Evolutionary conservation across 2,888 invertebrate species (phyloP), one percentile per base, ranked within the genome.

Genomic region (Sabatieria punctata): DNA sequence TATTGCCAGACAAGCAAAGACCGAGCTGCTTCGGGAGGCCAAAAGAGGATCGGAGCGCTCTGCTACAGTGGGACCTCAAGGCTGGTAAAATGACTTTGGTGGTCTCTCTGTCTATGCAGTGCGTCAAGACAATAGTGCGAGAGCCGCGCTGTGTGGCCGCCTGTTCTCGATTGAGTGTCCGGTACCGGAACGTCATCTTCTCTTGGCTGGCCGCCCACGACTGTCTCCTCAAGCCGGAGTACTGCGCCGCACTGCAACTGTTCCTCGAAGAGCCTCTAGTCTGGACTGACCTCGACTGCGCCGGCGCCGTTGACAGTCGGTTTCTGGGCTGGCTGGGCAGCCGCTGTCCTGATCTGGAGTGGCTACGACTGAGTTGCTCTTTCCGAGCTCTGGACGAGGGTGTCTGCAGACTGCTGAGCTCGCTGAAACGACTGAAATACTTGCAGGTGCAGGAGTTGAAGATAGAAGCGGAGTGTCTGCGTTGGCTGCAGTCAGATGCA

Each of bases 71-170:
- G 77, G 77, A 27, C 74, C 76, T 8, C 69, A 73, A 1, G 77
- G 75, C 54, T 77, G 76, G 76, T 70, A 73, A 47, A 73, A n/a
- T n/a, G n/a, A n/a, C n/a, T n/a, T n/a, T n/a, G 71, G 62, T 66
- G 66, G 42, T 67, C 8, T 30, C 30, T 11, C 30, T 30, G 30
- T 15, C 8, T 11, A 11, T 30, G 8, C 30, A 15, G 8, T 30
- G 30, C 30, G 8, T 30, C 8, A 8, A 30, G 15, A 15, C 15
- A 15, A 30, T 30, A 8, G 15, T 15, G 8, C 8, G 30, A 30
- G 30, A 30, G 8, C 8, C 8, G 30, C 30, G 30, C 8, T 30
- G 30, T 30, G 8, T 30, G 30, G 8, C 15, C 30, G 30, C 8
- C 8, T 8, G 8, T 30, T 8, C 8, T 30, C 30, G 30, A 30